Percentiles rank a stretch among this genome's conserved stretches.
Evolutionary conservation across 1,140 invertebrate genomes (phyloP).

Genomic region (Oreohelix idahoensis): DNA sequence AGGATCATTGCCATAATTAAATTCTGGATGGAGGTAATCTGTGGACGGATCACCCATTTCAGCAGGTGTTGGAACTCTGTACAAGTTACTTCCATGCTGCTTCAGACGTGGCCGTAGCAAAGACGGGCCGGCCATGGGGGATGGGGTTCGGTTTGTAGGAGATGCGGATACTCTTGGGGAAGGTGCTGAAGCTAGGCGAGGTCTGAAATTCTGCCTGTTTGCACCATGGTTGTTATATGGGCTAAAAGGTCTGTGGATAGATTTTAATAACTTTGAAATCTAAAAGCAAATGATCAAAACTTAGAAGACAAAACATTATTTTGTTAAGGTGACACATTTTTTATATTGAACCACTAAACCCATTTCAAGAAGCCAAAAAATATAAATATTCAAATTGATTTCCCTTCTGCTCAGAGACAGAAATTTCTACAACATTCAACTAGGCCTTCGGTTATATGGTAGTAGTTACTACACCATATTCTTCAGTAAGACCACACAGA

Average conservation of each 20-base stretch:
- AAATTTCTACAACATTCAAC: no score
- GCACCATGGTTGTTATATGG: background rate
- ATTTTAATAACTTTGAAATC: background rate
- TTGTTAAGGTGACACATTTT: no score
- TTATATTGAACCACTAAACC: no score
- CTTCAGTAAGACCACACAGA: no score
- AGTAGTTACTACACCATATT: no score
- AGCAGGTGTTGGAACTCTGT: slow-evolving; percentile 35
- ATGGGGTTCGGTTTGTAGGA: slow-evolving; percentile 8
- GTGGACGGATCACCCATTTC: slow-evolving; percentile 26
- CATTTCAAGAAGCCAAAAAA: no score
- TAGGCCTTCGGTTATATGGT: no score
- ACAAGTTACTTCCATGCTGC: slow-evolving; percentile 32
- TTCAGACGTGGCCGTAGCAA: background rate
- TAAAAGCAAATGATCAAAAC: no score
- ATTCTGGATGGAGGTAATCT: slow-evolving; percentile 32
- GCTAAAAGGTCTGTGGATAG: slow-evolving; percentile 20
- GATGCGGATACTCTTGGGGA: background rate
- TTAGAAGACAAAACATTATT: no score
- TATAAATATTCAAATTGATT: no score
- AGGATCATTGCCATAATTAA: background rate
- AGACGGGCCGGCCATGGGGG: background rate
- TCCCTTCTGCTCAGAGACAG: no score
- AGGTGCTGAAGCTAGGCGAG: slow-evolving; percentile 8
- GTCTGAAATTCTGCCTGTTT: slow-evolving; percentile 10